These are phyloP conservation scores for Labeo catla DNA, from an alignment of 2,113 vertebrate species.

Conservation along the genomic window DNA sequence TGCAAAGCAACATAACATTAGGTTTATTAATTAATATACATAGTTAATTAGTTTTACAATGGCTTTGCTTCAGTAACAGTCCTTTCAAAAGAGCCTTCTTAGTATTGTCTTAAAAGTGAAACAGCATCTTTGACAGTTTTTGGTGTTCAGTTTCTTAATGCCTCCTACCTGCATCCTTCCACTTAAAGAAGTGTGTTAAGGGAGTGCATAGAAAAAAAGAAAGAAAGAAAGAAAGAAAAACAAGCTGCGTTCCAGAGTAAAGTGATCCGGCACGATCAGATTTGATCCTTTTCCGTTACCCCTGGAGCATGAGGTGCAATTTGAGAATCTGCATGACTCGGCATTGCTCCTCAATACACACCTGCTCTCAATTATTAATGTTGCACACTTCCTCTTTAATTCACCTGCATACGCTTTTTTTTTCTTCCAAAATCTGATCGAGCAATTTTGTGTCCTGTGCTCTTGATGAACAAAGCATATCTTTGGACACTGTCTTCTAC, in stretches of 20 bases:
- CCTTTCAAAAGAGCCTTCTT: background rate
- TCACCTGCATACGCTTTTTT: constrained; percentile 1
- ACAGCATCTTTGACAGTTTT: background rate
- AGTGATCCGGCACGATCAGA: constrained; percentile 56
- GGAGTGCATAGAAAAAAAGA: background rate
- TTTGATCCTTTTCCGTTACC: constrained; percentile 59
- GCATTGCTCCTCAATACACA: constrained; percentile 51
- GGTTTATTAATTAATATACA: background rate
- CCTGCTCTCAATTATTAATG: constrained; percentile 58
- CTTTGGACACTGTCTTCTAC: background rate
- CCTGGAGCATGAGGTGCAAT: constrained; percentile 52
- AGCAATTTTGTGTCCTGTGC: background rate
- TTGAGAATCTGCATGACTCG: constrained; percentile 53
- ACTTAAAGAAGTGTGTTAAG: background rate
- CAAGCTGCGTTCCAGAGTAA: constrained; percentile 47
- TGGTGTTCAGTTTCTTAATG: background rate
- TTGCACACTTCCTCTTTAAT: constrained; percentile 53
- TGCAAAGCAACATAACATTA: background rate
- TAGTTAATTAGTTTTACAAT: background rate
- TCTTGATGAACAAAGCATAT: constrained; percentile 15
- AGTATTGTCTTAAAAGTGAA: background rate
- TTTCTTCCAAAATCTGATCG: background rate
- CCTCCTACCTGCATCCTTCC: background rate
- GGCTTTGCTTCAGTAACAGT: background rate
- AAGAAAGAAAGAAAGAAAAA: background rate